Evolutionary conservation across 2,797 vertebrate species (phyloP).

Genomic region (Brachyrhaphis roseni): DNA sequence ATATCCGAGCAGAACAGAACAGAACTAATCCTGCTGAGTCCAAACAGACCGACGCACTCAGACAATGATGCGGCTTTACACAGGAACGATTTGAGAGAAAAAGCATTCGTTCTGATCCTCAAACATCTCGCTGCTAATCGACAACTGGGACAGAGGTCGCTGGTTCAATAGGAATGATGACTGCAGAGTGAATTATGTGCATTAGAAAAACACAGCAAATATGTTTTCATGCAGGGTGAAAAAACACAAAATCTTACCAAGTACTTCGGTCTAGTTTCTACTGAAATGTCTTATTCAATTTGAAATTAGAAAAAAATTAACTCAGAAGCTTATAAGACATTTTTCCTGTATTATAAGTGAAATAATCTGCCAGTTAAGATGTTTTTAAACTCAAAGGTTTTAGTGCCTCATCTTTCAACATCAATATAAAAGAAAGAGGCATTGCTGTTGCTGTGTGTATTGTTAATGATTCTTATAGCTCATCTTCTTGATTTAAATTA

Average conservation of each 20-base stretch:
- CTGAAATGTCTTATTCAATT: no score
- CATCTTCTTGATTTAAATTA: not conserved
- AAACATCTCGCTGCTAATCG: not conserved
- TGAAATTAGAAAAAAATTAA: no score
- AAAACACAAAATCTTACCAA: no score
- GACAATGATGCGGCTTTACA: not conserved
- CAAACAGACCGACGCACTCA: slow-evolving; percentile 13
- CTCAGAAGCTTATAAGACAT: no score
- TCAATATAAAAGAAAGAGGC: not conserved
- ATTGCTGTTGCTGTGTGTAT: no score
- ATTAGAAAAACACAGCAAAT: not conserved
- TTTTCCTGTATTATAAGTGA: no score
- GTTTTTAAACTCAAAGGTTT: no score
- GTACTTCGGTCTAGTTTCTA: no score
- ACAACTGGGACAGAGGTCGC: not conserved
- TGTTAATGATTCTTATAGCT: no score
- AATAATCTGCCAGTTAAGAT: no score
- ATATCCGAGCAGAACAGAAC: slow-evolving; percentile 47
- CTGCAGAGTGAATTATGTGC: not conserved
- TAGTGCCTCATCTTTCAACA: not conserved
- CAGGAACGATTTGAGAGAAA: not conserved
- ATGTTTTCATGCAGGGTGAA: not conserved
- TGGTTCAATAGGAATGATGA: not conserved
- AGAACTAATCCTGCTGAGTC: slow-evolving; percentile 59
- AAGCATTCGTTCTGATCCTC: not conserved